Evolutionary conservation across 1,140 invertebrate genomes (phyloP), one percentile per base, ranked within the genome.

Genomic region (Hermatobates lingyangjiaoensis): DNA sequence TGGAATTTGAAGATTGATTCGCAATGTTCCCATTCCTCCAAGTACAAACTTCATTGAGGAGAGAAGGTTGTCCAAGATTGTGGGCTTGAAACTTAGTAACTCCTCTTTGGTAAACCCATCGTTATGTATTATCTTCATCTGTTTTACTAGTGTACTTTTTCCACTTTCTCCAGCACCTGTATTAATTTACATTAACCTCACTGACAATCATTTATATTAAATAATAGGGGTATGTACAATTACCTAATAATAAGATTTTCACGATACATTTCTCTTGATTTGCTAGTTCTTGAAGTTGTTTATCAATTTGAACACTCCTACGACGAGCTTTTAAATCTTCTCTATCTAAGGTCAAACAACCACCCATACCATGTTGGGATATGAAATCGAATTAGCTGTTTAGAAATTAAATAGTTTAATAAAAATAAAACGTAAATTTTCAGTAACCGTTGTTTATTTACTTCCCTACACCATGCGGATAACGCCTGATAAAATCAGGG

Each of bases 91-190:
- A 48, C 71, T 77, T 62, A 66, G 72, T 59, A 73, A 65, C 66
- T 84, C 81, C 53, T 79, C 74, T 54, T 68, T 65, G 27, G 75
- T 77, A 61, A 81, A 84, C 25, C 81, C 81, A 63, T 79, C 77
- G 55, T 80, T 77, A 62, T 84, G 79, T 54, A 84, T 83, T 58
- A 84, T 83, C 69, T 79, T 78, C 75, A 80, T 79, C 61, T 80
- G 78, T 64, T 80, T 80, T 2, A 80, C 76, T 59, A 80, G 64
- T 26, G 78, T 80, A 62, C 75, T 78, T 63, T 80, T 80, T 5
- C 78, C 78, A 59, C 75, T 78, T 60, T 80, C 77, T 27, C 76
- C 76, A 58, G 76, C 75, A 51, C 76, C 75, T 71, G 56, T 10
- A 60, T 61, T 12, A 4, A 55, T 25, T 52, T 23, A 47, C 15